Percentiles rank a stretch among this genome's conserved stretches.
Conservation (phyloP, 2,888 invertebrate genomes). For the Pseudanteris insignis region DNA sequence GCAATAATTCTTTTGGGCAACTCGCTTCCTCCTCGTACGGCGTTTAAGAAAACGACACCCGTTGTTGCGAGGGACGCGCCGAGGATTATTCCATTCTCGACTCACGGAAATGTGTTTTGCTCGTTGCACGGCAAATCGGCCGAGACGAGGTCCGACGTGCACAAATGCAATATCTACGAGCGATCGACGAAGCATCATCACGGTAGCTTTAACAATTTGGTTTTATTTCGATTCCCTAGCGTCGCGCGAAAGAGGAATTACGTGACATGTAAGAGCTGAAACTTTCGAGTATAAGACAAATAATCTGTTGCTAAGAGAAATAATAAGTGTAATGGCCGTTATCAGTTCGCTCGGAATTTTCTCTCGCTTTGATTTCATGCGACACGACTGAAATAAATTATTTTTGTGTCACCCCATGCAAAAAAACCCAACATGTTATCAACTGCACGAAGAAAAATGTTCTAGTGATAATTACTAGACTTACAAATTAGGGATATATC, state of each 20-base stretch:
- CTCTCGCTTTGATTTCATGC: constrained; percentile 1
- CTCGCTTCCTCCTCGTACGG: constrained; percentile 25
- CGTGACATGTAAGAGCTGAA: constrained; percentile 9
- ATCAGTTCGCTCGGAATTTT: constrained; percentile 11
- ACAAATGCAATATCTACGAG: constrained; percentile 27
- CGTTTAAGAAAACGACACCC: constrained; percentile 43
- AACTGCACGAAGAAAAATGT: too few relatives aligned
- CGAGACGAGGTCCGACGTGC: constrained; percentile 14
- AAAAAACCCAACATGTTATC: too few relatives aligned
- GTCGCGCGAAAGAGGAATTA: constrained; percentile 1
- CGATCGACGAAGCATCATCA: constrained; percentile 30
- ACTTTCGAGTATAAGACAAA: constrained; percentile 6
- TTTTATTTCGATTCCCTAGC: neutral
- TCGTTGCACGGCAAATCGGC: constrained; percentile 21
- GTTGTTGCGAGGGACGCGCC: constrained; percentile 35
- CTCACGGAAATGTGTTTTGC: constrained; percentile 29
- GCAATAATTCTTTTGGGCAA: constrained; percentile 40
- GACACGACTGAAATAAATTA: neutral
- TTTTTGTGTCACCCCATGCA: constrained; percentile 1
- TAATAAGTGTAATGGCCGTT: constrained; percentile 7
- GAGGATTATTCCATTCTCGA: constrained; percentile 36
- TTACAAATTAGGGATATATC: too few relatives aligned
- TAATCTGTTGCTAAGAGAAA: constrained; percentile 10
- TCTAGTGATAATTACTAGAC: too few relatives aligned
- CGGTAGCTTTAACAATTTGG: constrained; percentile 10